Evolutionary conservation across 1,140 invertebrate genomes (phyloP), one percentile per base, ranked within the genome.

Genomic region (Scaptomyza pallida): DNA sequence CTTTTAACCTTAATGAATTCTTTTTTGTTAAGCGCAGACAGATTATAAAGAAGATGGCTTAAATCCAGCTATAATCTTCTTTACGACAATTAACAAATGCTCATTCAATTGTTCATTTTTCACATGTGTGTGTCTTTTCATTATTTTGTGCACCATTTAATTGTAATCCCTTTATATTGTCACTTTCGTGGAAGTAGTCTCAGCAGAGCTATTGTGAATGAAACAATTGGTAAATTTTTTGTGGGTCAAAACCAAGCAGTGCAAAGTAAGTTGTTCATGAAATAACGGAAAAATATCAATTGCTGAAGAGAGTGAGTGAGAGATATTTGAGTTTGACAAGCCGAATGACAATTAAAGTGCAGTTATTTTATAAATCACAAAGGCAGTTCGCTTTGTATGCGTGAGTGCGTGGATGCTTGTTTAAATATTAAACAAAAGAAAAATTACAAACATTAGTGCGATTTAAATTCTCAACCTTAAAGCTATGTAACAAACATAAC

Each of bases 161-260:
- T 67, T 60, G 57, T 73, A 86, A 80, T 83, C 60, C 64, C 44
- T 52, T 78, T 67, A 50, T 68, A 67, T 75, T 75, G 47, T 30
- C 6, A 40, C 41, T 40, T 80, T 79, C 76, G 44, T 37, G 59
- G 76, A 80, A 72, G 41, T 2, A 43, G 13, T 23, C 23, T 56
- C 67, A 13, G 17, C 35, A 50, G n/a, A n/a, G 64, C 35, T 30
- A 45, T 57, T 37, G 10, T 50, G 26, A 37, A 37, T n/a, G 33
- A 12, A 37, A 37, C 3, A 37, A 37, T 12, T 37, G 12, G 12
- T n/a, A n/a, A 37, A 37, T n/a, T n/a, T n/a, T 2, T 37, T 37
- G 12, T 37, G 33, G 33, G 12, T 37, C 33, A 5, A 37, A 12
- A n/a, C 6, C 23, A 30, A 9, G 6, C 23, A 10, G n/a, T n/a